Conservation (phyloP, 1,140 invertebrate genomes). For the Dolichoris vasculosae region DNA sequence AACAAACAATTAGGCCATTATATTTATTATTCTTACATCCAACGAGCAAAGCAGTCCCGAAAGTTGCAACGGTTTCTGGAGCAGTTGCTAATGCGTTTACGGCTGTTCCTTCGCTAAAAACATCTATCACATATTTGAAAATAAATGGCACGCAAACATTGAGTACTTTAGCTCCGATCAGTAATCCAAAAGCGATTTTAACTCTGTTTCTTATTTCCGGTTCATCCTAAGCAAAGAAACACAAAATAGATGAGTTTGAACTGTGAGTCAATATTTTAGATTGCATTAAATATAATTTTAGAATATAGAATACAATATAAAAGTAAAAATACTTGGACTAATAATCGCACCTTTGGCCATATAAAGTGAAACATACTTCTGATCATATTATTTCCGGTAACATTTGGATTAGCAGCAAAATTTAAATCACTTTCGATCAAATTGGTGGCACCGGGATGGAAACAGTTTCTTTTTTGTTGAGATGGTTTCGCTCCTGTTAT, state of each 20-base stretch:
- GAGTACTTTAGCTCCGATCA: slow-evolving; percentile 88
- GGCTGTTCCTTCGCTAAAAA: slow-evolving; percentile 82
- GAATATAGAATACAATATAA: slow-evolving; percentile 22
- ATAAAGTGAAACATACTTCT: slow-evolving; percentile 92
- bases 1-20: background rate
- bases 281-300: slow-evolving; percentile 52
- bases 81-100: slow-evolving; percentile 79
- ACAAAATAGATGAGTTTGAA: slow-evolving; percentile 48
- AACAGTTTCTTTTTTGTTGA: slow-evolving; percentile 86
- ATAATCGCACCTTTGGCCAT: slow-evolving; percentile 88
- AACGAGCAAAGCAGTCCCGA: slow-evolving; percentile 87
- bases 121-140: slow-evolving; percentile 95
- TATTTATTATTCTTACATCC: slow-evolving; percentile 85
- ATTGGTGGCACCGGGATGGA: slow-evolving; percentile 89
- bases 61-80: slow-evolving; percentile 82
- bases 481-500: slow-evolving; percentile 72
- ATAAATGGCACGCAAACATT: slow-evolving; percentile 98
- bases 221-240: slow-evolving; percentile 80
- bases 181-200: slow-evolving; percentile 85
- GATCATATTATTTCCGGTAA: slow-evolving; percentile 88
- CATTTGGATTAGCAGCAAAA: slow-evolving; percentile 75
- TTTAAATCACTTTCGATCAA: slow-evolving; percentile 80
- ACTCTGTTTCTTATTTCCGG: slow-evolving; percentile 87
- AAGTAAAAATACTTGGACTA: background rate
- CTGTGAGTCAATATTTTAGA: too few relatives aligned